Conservation (phyloP, 2,797 vertebrate species). For the Argyrosomus regius region DNA sequence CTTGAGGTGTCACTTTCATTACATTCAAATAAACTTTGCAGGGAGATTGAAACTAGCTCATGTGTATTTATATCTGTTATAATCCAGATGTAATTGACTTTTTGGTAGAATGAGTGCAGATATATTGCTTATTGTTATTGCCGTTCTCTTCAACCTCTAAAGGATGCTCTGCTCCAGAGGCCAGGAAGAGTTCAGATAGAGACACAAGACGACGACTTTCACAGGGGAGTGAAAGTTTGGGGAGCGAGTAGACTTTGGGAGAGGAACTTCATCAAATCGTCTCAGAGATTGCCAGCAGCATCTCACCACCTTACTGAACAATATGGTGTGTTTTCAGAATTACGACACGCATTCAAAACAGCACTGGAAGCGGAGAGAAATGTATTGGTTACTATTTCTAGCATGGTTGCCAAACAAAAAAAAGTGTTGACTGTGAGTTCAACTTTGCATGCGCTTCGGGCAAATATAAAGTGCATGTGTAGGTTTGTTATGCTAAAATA, state of each 20-base stretch:
- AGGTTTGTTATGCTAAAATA: conserved; percentile 36
- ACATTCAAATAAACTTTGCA: conserved; percentile 30
- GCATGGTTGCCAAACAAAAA: conserved; percentile 30
- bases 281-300: conserved; percentile 45
- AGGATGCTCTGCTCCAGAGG: conserved; percentile 23
- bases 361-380: conserved; percentile 1
- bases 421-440: conserved; percentile 34
- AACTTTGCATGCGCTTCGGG: conserved; percentile 28
- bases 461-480: conserved; percentile 9
- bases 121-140: conserved; percentile 36
- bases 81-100: conserved; percentile 52
- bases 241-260: conserved; percentile 14
- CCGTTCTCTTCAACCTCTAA: conserved; percentile 32
- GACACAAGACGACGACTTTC: conserved; percentile 12
- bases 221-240: conserved; percentile 35
- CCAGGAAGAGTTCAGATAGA: conserved; percentile 32
- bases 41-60: conserved; percentile 30
- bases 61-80: conserved; percentile 28
- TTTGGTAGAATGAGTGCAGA: conserved; percentile 31
- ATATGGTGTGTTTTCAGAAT: conserved; percentile 11
- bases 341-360: not conserved
- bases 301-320: conserved; percentile 35
- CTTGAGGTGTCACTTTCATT: conserved; percentile 49
- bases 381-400: conserved; percentile 30
- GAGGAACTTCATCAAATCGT: conserved; percentile 47